Evolutionary conservation across 1,140 invertebrate genomes (phyloP).

Genomic region (Octopus bimaculoides): DNA sequence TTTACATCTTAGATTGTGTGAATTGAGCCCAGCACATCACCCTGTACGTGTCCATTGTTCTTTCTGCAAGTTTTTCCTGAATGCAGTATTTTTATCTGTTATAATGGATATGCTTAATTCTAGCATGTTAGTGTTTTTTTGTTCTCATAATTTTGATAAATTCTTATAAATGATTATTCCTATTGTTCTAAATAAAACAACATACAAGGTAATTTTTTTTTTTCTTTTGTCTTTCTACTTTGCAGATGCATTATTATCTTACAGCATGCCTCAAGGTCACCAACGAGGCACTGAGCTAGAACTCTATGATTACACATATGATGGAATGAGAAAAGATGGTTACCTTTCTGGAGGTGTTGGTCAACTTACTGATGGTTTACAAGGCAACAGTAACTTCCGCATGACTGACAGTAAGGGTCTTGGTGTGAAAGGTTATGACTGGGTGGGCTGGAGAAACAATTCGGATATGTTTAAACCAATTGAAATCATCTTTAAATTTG

Average conservation of each 20-base stretch:
- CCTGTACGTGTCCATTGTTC: too few species aligned
- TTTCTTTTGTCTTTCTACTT: slow-evolving; percentile 28
- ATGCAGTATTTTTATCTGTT: too few species aligned
- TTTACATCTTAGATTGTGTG: too few species aligned
- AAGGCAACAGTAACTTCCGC: slow-evolving; percentile 76
- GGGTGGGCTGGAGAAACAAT: slow-evolving; percentile 92
- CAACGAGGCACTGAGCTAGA: slow-evolving; percentile 72
- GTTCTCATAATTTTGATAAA: too few species aligned
- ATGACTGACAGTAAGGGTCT: slow-evolving; percentile 66
- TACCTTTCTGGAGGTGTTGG: slow-evolving; percentile 68
- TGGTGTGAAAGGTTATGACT: slow-evolving; percentile 73
- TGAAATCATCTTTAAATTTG: slow-evolving; percentile 75
- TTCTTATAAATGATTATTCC: too few species aligned
- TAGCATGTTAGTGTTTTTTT: too few species aligned
- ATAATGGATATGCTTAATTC: too few species aligned
- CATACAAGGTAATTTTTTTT: neutral
- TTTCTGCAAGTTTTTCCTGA: too few species aligned
- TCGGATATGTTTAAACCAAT: slow-evolving; percentile 58
- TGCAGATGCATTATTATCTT: slow-evolving; percentile 76
- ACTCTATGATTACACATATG: slow-evolving; percentile 88
- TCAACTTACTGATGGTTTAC: slow-evolving; percentile 80
- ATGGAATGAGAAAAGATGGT: slow-evolving; percentile 69
- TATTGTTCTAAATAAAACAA: too few species aligned
- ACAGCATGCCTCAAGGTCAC: slow-evolving; percentile 81
- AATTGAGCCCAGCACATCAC: too few species aligned